Conservation (phyloP, 2,797 vertebrate species). For the Sylvia borin region DNA sequence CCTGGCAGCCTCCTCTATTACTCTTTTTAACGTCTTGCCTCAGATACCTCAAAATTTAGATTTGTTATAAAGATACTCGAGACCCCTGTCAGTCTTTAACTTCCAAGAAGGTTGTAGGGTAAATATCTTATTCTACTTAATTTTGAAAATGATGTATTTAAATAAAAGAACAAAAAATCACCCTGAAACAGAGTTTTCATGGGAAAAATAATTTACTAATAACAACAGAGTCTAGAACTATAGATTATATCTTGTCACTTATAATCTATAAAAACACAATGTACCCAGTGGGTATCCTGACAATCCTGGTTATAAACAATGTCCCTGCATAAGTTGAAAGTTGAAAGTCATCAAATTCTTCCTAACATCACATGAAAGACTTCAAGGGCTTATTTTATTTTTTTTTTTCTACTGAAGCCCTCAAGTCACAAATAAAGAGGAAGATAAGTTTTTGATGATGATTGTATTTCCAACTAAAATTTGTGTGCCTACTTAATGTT, state of each 20-base stretch:
- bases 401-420: background rate
- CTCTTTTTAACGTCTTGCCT: background rate
- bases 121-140: background rate
- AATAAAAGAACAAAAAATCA: background rate
- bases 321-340: background rate
- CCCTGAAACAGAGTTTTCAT: background rate
- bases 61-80: background rate
- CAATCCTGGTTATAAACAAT: background rate
- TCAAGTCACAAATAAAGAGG: background rate
- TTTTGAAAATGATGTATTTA: background rate
- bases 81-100: background rate
- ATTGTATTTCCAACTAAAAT: background rate
- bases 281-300: background rate
- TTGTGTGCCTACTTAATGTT: background rate
- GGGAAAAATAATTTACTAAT: background rate
- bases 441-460: background rate
- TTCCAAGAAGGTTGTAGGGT: background rate
- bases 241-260: background rate
- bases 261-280: background rate
- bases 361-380: background rate
- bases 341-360: background rate
- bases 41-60: background rate
- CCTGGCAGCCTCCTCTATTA: background rate
- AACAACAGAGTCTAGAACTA: background rate
- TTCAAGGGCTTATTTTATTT: background rate